Base-by-base conservation (phyloP, 2,113 vertebrate genomes). In the Pimephales promelas region DNA sequence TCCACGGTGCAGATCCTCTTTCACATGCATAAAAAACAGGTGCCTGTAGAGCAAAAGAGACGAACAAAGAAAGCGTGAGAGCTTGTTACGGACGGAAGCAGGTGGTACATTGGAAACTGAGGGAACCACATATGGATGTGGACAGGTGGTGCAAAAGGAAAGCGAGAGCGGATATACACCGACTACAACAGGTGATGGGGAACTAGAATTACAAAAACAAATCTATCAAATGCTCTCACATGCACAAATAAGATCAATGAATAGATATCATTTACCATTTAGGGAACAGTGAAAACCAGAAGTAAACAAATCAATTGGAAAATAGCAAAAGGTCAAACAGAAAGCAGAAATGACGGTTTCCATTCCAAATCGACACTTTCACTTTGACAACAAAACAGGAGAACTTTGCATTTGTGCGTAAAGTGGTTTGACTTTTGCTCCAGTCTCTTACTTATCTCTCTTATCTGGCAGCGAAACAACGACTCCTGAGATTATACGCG, bases 11-110 rank as follows among this genome's bases (percentile, higher is more conserved):
- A 99, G 96, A 91, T 98, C 96, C 91, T 99, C 98, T 86, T 95
- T 98, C 89, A 99, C 96, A 31, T 99, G 98, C 91, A 94, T 94
- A 93, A 98, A 99, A 92, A 98, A 99, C 87, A 98, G 92, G 54
- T 97, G 97, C 88, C 98, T 99, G 91, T 2, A 28, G 6, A 90
- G 88, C 5, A 40, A 11, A 90, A 54, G 16, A 91, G 89, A 2
- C 31, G 0, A 16, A 57, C 3, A 70, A 16, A 88, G 18, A 86
- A 20, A 88, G 18, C 49, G 28, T 74, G 26, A 61, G 26, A 62
- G 24, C 20, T 2, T 81, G 26, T 52, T 20, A 72, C 28, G 40
- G 24, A 68, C 9, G 10, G 24, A 34, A 74, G 81, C 85, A 85
- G 75, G 57, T 56, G 28, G 7, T 34, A 4, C 16, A 7, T 18